Conservation (phyloP, 2,797 vertebrate species). For the Cirrhinus mrigala region DNA sequence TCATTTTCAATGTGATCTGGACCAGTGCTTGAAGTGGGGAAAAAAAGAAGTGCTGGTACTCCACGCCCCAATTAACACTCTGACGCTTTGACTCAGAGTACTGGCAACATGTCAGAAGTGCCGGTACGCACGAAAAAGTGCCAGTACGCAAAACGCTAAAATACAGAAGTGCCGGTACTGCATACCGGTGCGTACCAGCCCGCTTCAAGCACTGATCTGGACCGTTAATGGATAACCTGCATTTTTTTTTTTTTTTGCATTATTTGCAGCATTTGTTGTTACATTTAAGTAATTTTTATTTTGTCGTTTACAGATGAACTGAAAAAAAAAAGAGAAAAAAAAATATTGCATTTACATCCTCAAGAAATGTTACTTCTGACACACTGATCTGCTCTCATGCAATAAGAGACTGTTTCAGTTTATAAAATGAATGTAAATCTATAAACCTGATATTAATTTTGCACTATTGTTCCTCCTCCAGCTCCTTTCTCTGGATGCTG, state of each 20-base stretch:
- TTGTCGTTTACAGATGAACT: constrained; percentile 14
- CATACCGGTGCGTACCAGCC: no score
- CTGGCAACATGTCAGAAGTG: no score
- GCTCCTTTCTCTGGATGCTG: constrained; percentile 12
- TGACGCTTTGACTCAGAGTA: no score
- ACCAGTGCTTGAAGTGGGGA: no score
- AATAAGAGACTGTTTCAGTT: constrained; percentile 25
- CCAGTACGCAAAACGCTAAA: no score
- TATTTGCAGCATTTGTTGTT: constrained; percentile 12
- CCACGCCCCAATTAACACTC: no score
- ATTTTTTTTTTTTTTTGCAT: no score
- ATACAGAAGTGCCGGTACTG: no score
- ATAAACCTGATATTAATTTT: constrained; percentile 45
- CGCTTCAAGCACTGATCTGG: no score
- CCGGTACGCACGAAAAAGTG: no score
- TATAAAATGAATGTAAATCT: constrained; percentile 43
- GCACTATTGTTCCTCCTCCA: constrained; percentile 16
- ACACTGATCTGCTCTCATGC: background rate
- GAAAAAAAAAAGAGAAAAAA: constrained; percentile 20
- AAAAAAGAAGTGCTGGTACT: no score
- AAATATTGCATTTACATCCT: constrained; percentile 18
- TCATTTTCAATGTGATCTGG: background rate
- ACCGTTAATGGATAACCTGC: no score
- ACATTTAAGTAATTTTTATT: background rate
- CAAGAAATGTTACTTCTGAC: constrained; percentile 18